These are phyloP conservation scores for Porites cylindrica DNA, from an alignment of 92 coral and sea anemone genomes.

Conservation along the genomic window DNA sequence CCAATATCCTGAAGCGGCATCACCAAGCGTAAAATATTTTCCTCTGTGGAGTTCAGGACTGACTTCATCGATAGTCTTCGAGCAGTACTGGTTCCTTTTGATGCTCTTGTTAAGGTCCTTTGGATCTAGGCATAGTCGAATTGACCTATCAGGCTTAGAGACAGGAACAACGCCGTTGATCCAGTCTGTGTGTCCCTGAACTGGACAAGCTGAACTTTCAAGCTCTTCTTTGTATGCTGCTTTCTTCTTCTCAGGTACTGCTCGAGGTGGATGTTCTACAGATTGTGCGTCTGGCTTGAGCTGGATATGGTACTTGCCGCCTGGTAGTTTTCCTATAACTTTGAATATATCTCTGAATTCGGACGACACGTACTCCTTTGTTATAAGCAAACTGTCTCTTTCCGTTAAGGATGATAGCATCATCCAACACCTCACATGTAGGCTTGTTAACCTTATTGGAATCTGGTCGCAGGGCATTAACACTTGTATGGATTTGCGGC, in stretches of 20 bases:
- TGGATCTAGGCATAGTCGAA: conserved; percentile 76
- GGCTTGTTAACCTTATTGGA: background rate
- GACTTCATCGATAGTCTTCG: background rate
- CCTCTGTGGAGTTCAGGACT: background rate
- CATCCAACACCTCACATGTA: conserved; percentile 13
- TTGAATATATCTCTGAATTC: conserved; percentile 29
- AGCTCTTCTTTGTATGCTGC: conserved; percentile 18
- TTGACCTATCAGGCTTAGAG: conserved; percentile 49
- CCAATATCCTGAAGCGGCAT: background rate
- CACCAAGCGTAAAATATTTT: background rate
- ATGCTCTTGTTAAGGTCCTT: conserved; percentile 47
- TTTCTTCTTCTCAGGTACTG: conserved; percentile 26
- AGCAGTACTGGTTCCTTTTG: background rate
- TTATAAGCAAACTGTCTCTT: conserved; percentile 24
- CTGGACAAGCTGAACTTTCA: conserved; percentile 1
- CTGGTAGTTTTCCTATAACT: conserved; percentile 34
- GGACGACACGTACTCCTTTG: conserved; percentile 24
- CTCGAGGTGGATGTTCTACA: conserved; percentile 13
- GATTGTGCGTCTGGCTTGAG: conserved; percentile 29
- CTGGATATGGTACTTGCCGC: conserved; percentile 19
- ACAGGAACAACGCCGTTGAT: conserved; percentile 1
- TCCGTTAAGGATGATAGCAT: conserved; percentile 30
- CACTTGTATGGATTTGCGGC: conserved; percentile 28
- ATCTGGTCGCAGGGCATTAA: conserved; percentile 11
- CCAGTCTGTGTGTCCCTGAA: conserved; percentile 13